phyloP scores from a whole-genome alignment of 2,797 vertebrate species.

The Cichlasoma orientale region DNA sequence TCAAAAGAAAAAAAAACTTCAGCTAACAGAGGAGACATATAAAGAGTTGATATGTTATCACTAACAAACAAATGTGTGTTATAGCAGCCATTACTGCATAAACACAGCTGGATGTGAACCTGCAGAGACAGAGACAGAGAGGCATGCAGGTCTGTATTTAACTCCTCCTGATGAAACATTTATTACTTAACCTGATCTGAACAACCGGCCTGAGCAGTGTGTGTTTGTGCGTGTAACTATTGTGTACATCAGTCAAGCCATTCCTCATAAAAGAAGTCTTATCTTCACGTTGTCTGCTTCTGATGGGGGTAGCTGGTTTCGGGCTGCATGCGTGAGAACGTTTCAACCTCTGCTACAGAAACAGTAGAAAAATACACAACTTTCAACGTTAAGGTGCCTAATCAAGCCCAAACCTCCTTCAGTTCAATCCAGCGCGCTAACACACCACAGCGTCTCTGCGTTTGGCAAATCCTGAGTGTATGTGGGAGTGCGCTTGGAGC shows the following conservation, averaged over 20 bases:
- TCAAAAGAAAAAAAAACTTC: neutral
- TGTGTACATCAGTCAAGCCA: constrained; percentile 5
- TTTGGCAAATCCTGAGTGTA: constrained; percentile 28
- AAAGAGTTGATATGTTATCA: neutral
- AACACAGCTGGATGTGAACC: constrained; percentile 5
- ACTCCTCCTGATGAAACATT: constrained; percentile 29
- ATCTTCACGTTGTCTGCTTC: neutral
- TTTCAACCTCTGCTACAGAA: neutral
- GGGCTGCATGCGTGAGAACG: neutral
- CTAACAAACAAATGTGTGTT: neutral
- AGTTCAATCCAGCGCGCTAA: neutral
- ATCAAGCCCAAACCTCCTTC: constrained; percentile 10
- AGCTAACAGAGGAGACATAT: neutral
- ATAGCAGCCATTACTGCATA: neutral
- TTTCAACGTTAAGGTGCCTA: constrained; percentile 28
- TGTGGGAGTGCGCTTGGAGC: constrained; percentile 15
- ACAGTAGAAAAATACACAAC: constrained; percentile 26
- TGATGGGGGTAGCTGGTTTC: neutral
- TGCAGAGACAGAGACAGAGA: neutral
- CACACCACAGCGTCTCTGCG: neutral
- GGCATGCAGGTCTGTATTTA: constrained; percentile 6
- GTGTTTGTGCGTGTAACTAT: neutral
- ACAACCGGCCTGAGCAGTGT: neutral
- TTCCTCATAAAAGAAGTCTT: neutral
- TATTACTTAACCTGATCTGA: constrained; percentile 20